Percentiles rank a stretch among this genome's conserved stretches.
Conservation (phyloP, 2,113 vertebrate genomes). For the Semnopithecus entellus region DNA sequence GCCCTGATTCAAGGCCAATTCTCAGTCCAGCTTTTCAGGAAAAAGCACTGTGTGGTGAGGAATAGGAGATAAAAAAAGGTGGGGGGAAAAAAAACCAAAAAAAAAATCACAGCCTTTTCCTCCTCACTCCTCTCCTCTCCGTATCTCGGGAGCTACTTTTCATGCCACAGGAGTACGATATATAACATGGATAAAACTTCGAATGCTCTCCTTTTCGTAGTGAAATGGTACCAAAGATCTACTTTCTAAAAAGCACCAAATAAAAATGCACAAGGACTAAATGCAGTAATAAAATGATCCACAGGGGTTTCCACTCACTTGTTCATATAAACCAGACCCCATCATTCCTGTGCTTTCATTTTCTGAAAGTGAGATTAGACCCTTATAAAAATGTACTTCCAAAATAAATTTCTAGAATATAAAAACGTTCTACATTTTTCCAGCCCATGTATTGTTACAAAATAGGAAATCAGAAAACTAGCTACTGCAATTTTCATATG, state of each 20-base stretch:
- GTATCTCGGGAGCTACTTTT: neutral
- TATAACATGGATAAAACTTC: neutral
- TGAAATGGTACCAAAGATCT: neutral
- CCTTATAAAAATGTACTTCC: slow-evolving; percentile 80
- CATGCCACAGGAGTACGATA: neutral
- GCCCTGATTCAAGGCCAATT: neutral
- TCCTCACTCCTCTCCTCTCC: neutral
- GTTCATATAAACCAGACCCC: slow-evolving; percentile 63
- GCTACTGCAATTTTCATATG: slow-evolving; percentile 60
- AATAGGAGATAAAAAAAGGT: neutral
- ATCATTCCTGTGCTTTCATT: slow-evolving; percentile 66
- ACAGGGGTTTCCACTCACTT: neutral
- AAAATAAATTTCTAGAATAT: slow-evolving; percentile 81
- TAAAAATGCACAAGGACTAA: slow-evolving; percentile 28
- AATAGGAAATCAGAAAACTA: slow-evolving; percentile 78
- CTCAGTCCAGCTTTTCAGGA: neutral
- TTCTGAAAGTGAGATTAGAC: slow-evolving; percentile 78
- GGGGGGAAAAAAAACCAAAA: neutral
- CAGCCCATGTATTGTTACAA: slow-evolving; percentile 79
- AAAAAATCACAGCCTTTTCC: neutral
- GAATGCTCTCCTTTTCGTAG: neutral
- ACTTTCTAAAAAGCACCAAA: slow-evolving; percentile 68
- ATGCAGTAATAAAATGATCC: slow-evolving; percentile 55
- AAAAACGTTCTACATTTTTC: slow-evolving; percentile 79
- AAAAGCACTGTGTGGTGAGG: slow-evolving; percentile 30